Conservation (phyloP, 2,797 vertebrate genomes). For the Rhabdomys pumilio region DNA sequence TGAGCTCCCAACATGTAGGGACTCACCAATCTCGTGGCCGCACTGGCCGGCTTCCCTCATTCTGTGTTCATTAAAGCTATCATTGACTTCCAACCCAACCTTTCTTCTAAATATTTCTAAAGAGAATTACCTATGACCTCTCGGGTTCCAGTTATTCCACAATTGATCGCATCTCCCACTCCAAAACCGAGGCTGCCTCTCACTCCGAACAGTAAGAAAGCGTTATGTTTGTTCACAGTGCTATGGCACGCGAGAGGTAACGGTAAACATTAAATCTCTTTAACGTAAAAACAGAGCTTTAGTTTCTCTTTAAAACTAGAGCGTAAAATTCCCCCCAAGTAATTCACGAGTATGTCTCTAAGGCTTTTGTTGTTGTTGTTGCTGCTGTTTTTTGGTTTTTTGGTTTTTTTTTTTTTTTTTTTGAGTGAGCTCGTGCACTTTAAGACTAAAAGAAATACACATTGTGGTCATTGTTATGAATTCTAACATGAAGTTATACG, state of each 20-base stretch:
- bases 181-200: not conserved
- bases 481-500: not conserved
- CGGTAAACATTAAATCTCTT: conserved; percentile 24
- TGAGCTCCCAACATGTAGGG: not conserved
- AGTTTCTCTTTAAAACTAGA: conserved; percentile 59
- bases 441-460: not conserved
- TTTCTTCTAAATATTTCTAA: conserved; percentile 41
- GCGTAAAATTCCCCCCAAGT: not conserved
- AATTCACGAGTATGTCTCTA: not conserved
- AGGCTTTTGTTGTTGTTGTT: too few relatives aligned
- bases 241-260: not conserved
- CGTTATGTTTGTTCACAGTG: not conserved
- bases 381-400: not conserved
- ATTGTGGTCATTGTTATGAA: not conserved
- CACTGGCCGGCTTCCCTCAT: not conserved
- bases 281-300: conserved; percentile 30
- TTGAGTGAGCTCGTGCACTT: not conserved
- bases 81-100: conserved; percentile 1
- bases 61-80: not conserved
- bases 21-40: not conserved
- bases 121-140: not conserved
- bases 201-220: not conserved
- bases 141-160: not conserved
- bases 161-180: not conserved
- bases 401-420: not conserved